phyloP scores from a whole-genome alignment of 2,888 invertebrate genomes.

The Acanthoscelides obtectus region DNA sequence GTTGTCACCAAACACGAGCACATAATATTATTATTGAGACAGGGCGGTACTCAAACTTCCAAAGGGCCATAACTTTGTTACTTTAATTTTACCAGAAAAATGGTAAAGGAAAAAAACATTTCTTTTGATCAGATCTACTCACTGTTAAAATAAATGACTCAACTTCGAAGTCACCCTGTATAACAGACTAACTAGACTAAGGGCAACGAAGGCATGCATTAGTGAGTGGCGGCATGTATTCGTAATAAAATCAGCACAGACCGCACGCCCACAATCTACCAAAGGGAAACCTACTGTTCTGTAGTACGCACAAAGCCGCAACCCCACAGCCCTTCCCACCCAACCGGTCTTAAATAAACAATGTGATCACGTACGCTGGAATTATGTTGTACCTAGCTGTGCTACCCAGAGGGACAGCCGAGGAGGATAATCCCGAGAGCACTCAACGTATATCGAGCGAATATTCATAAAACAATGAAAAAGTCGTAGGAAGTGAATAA shows the following conservation, averaged over 20 bases:
- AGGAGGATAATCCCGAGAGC: not conserved
- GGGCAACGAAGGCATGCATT: not conserved
- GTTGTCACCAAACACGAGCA: no score
- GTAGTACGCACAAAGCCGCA: not conserved
- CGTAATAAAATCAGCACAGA: not conserved
- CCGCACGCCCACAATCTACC: not conserved
- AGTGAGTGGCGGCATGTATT: not conserved
- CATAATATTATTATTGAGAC: no score
- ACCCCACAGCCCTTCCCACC: no score
- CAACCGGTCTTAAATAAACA: not conserved
- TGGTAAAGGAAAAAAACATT: no score
- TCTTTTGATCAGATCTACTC: no score
- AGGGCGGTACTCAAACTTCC: no score
- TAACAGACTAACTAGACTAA: not conserved
- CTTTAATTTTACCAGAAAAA: no score
- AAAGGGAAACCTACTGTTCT: not conserved
- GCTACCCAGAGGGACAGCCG: not conserved
- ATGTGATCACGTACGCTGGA: not conserved
- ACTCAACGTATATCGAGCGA: not conserved
- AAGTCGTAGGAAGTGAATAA: not conserved
- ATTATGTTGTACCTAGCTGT: not conserved
- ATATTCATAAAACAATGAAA: not conserved
- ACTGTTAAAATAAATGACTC: no score
- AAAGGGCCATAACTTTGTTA: no score
- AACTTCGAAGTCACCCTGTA: no score